These are phyloP conservation scores for Dasyprocta punctata DNA, from an alignment of 2,113 vertebrate species.

Conservation along the genomic window DNA sequence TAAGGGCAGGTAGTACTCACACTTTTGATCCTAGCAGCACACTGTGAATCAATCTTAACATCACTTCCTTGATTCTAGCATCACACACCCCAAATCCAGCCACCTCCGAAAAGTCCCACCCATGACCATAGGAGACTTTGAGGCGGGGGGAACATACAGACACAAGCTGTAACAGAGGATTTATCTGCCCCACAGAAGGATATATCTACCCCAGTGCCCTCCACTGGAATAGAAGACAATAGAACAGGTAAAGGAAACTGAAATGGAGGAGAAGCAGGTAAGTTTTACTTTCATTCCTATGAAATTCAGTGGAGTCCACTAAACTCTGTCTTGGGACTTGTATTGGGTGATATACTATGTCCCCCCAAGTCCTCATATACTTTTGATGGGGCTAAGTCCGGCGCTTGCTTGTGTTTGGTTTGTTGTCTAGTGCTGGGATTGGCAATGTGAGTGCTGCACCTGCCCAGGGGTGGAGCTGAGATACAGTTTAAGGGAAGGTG, in stretches of 20 bases:
- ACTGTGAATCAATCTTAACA: not conserved
- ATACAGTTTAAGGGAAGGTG: too few species aligned
- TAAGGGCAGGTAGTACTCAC: not conserved
- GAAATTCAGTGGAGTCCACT: not conserved
- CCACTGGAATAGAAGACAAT: not conserved
- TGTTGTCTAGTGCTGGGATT: too few species aligned
- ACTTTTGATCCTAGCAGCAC: not conserved
- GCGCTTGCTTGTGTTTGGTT: too few species aligned
- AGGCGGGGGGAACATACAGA: not conserved
- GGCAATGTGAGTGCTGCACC: too few species aligned
- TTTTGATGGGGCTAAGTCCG: too few species aligned
- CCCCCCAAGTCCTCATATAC: too few species aligned
- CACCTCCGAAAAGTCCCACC: not conserved
- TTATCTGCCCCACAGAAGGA: not conserved
- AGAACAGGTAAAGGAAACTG: not conserved
- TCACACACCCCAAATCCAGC: not conserved
- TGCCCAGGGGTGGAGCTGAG: too few species aligned
- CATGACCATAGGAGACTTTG: not conserved
- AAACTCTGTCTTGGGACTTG: not conserved
- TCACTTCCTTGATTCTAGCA: not conserved
- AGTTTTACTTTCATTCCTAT: not conserved
- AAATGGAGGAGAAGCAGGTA: not conserved
- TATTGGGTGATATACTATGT: too few species aligned
- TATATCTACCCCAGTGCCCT: not conserved
- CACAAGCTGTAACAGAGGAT: not conserved